Evolutionary conservation across 2,113 vertebrate genomes (phyloP).

Genomic region (Ranitomeya imitator): DNA sequence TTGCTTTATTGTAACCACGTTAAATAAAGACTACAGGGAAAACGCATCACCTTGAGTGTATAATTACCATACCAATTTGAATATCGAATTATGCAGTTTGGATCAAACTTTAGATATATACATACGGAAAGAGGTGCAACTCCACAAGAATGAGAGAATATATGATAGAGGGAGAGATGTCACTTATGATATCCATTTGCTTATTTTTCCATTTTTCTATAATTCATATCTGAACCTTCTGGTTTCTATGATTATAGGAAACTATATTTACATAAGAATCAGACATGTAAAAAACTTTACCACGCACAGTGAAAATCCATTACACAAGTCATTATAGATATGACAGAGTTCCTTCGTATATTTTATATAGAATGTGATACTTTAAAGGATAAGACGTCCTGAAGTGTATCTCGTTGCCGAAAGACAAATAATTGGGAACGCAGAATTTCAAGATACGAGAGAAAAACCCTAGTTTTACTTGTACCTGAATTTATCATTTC

Average conservation of each 20-base stretch:
- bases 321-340: background rate
- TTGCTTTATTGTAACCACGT: conserved; percentile 45
- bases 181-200: background rate
- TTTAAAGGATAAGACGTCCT: too few species aligned
- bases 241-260: background rate
- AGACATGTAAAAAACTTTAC: background rate
- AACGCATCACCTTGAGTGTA: conserved; percentile 25
- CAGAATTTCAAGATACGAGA: too few species aligned
- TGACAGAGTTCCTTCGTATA: background rate
- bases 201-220: background rate
- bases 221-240: background rate
- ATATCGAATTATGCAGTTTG: background rate
- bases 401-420: too few species aligned
- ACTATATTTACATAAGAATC: background rate
- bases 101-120: conserved; percentile 5
- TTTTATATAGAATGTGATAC: background rate
- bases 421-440: too few species aligned
- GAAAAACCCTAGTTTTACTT: too few species aligned
- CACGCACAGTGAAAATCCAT: too few species aligned
- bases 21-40: conserved; percentile 26
- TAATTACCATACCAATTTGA: conserved; percentile 23
- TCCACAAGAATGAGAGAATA: background rate
- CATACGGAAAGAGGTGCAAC: background rate
- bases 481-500: too few species aligned
- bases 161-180: background rate